Percentiles rank a stretch among this genome's conserved stretches.
Conservation (phyloP, 2,888 invertebrate genomes). For the Melanophora roralis region DNA sequence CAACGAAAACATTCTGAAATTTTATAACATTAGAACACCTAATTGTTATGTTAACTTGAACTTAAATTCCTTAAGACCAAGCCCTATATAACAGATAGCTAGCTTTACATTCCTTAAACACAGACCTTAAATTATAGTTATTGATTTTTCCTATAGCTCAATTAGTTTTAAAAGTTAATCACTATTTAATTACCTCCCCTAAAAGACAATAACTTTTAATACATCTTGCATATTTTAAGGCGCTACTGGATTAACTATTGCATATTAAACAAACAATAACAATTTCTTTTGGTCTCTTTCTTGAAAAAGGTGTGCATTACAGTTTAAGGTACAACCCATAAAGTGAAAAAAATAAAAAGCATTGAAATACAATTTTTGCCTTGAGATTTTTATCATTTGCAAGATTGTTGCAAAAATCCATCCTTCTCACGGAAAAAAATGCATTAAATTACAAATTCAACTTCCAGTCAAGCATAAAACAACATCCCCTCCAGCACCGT, state of each 20-base stretch:
- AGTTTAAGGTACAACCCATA: background rate
- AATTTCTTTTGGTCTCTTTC: background rate
- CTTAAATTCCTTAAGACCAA: no score
- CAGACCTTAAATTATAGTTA: no score
- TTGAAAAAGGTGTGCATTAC: constrained; percentile 9
- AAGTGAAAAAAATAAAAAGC: background rate
- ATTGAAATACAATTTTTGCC: background rate
- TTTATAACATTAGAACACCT: no score
- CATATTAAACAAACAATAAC: background rate
- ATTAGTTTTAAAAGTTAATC: background rate
- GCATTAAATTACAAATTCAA: background rate
- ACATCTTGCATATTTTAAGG: constrained; percentile 5
- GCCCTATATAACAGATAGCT: no score
- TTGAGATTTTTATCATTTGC: constrained; percentile 39
- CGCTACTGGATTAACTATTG: background rate
- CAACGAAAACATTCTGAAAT: no score
- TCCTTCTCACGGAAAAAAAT: background rate
- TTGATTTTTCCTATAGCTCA: no score
- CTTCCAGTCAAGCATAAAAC: background rate
- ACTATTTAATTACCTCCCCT: background rate
- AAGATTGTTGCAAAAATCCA: constrained; percentile 51
- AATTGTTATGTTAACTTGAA: no score
- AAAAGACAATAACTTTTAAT: background rate
- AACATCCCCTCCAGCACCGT: constrained; percentile 1
- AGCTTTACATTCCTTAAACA: no score